Conservation (phyloP, 1,140 invertebrate species). For the Eriocheir sinensis region DNA sequence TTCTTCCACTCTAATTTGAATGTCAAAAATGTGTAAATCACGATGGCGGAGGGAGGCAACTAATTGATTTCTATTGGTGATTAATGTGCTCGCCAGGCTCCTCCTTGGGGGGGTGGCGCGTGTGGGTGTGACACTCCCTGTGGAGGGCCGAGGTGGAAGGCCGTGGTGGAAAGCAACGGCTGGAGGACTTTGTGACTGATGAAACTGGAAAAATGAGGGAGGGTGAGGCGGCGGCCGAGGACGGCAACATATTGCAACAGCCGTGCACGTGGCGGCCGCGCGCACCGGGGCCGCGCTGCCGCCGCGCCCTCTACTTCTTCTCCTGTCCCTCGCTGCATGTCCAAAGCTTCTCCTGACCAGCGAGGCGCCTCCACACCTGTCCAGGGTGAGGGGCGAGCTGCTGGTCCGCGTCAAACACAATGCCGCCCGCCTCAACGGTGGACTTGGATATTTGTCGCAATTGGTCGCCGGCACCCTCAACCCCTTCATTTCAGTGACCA, state of each 20-base stretch:
- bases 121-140: too few species aligned
- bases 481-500: slow-evolving; percentile 54
- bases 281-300: slow-evolving; percentile 29
- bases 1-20: slow-evolving; percentile 72
- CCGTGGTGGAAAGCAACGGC: neutral
- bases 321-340: neutral
- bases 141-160: neutral
- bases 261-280: slow-evolving; percentile 64
- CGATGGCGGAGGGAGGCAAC: slow-evolving; percentile 45
- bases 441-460: neutral
- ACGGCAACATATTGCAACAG: slow-evolving; percentile 74
- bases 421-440: neutral
- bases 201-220: neutral
- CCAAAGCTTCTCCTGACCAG: neutral
- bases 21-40: slow-evolving; percentile 76
- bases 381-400: neutral
- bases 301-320: neutral
- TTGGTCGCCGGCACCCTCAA: slow-evolving; percentile 39
- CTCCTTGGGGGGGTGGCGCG: too few species aligned
- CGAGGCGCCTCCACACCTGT: neutral
- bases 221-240: neutral
- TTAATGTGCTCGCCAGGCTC: neutral
- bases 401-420: neutral
- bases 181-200: slow-evolving; percentile 2
- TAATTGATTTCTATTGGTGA: slow-evolving; percentile 64